Percentiles rank a stretch among this genome's conserved stretches.
Evolutionary conservation across 2,797 vertebrate genomes (phyloP).

Genomic region (Centroberyx gerrardi): DNA sequence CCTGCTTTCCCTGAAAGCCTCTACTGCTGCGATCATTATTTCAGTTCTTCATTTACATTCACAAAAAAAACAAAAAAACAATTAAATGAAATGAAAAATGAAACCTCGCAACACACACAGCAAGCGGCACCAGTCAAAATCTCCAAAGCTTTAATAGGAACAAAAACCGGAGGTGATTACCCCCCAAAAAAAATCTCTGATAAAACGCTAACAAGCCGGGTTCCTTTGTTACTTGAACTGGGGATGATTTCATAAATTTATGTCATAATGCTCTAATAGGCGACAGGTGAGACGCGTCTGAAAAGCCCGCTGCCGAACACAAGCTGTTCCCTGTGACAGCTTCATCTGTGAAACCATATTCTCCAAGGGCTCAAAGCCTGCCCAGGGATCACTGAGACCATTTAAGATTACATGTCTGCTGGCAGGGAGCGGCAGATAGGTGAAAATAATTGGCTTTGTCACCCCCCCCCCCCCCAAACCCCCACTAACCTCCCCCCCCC

Average conservation of each 20-base stretch:
- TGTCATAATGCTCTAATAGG: slow-evolving; percentile 32
- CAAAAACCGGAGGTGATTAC: slow-evolving; percentile 18
- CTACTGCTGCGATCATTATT: slow-evolving; percentile 16
- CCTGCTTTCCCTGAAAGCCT: slow-evolving; percentile 39
- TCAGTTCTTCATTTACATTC: slow-evolving; percentile 32
- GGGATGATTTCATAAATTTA: slow-evolving; percentile 31
- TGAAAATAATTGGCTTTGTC: slow-evolving; percentile 86
- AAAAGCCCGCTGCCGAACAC: slow-evolving; percentile 57
- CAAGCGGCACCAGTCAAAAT: slow-evolving; percentile 5
- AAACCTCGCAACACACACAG: background rate
- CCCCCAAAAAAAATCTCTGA: background rate
- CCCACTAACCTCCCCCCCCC: slow-evolving; percentile 6
- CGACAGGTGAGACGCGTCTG: slow-evolving; percentile 68
- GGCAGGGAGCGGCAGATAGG: slow-evolving; percentile 78
- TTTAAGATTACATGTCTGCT: slow-evolving; percentile 84
- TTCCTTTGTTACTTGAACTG: slow-evolving; percentile 3
- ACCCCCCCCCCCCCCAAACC: slow-evolving; percentile 49
- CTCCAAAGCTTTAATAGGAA: slow-evolving; percentile 5
- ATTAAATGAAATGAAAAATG: too few species aligned
- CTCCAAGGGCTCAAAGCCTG: slow-evolving; percentile 74
- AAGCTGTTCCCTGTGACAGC: slow-evolving; percentile 79
- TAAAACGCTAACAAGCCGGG: slow-evolving; percentile 21
- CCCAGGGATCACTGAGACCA: slow-evolving; percentile 78
- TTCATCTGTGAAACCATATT: slow-evolving; percentile 79
- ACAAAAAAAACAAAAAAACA: slow-evolving; percentile 9